Evolutionary conservation across 2,888 invertebrate genomes (phyloP).

Genomic region (Phalera bucephala): DNA sequence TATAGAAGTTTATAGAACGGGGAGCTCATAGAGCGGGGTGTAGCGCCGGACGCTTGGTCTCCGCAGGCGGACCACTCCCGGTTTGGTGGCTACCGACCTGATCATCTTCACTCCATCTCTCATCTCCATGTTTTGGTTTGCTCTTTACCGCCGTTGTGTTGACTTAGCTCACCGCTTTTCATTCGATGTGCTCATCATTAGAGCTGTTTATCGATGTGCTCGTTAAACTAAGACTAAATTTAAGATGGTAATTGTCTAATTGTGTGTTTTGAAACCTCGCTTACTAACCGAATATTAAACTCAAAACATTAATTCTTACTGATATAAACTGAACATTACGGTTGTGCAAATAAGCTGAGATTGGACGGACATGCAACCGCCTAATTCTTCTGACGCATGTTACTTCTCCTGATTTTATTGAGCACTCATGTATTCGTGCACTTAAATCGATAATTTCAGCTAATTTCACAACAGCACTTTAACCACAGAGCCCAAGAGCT

Average conservation of each 20-base stretch:
- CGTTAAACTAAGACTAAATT: constrained; percentile 33
- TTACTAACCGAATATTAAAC: constrained; percentile 12
- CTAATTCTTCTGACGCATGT: constrained; percentile 52
- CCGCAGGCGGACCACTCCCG: constrained; percentile 19
- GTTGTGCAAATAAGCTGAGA: constrained; percentile 79
- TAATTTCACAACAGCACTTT: constrained; percentile 73
- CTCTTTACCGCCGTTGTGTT: constrained; percentile 28
- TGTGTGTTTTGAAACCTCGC: constrained; percentile 29
- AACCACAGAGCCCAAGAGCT: constrained; percentile 40
- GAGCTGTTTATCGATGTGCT: constrained; percentile 53
- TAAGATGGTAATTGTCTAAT: constrained; percentile 16
- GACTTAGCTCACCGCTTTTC: constrained; percentile 45
- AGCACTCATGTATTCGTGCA: constrained; percentile 40
- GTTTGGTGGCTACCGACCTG: constrained; percentile 27
- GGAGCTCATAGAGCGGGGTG: constrained; percentile 9
- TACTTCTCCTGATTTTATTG: constrained; percentile 33
- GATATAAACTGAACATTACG: constrained; percentile 27
- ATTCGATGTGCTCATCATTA: constrained; percentile 49
- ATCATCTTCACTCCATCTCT: constrained; percentile 35
- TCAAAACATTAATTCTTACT: constrained; percentile 43
- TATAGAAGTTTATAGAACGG: constrained; percentile 12
- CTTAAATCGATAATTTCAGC: constrained; percentile 66
- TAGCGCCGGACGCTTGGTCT: constrained; percentile 23
- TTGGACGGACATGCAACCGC: constrained; percentile 71
- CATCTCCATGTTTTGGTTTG: constrained; percentile 42